Evolutionary conservation across 2,888 invertebrate species (phyloP).

Genomic region (Dasypogon diadema): DNA sequence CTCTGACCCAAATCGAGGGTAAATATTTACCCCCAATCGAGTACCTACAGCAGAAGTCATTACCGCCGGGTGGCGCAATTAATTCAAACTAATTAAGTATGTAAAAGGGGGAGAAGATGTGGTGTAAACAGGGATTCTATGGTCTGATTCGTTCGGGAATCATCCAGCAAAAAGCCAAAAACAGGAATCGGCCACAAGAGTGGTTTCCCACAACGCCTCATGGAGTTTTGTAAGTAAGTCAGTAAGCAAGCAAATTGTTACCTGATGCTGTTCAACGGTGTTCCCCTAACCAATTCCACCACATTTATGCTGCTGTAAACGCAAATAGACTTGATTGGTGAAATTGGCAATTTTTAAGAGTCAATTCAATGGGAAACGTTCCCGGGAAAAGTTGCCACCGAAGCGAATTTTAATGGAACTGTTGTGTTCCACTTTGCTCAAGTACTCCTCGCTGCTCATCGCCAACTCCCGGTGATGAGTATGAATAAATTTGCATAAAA

Average conservation of each 20-base stretch:
- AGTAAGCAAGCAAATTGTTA: not conserved
- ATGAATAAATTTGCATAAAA: constrained; percentile 29
- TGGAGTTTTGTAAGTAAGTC: not conserved
- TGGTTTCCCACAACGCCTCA: not conserved
- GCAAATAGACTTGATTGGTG: constrained; percentile 2
- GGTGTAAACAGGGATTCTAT: not conserved
- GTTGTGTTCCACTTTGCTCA: constrained; percentile 7
- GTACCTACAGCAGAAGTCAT: constrained; percentile 17
- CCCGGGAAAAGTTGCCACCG: not conserved
- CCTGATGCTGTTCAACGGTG: not conserved
- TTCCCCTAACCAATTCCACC: not conserved
- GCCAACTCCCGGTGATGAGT: constrained; percentile 10
- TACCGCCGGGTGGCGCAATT: constrained; percentile 33
- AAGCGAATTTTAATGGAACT: constrained; percentile 29
- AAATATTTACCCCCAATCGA: constrained; percentile 15
- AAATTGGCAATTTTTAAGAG: constrained; percentile 35
- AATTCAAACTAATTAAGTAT: constrained; percentile 44
- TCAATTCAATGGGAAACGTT: not conserved
- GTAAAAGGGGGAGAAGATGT: constrained; percentile 9
- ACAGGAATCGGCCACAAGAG: not conserved
- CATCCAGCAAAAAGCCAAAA: not conserved
- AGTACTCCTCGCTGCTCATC: not conserved
- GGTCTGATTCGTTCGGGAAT: not conserved
- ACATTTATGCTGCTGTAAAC: not conserved
- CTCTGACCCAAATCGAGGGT: constrained; percentile 6